These are phyloP conservation scores for Chelonus formosanus DNA, from an alignment of 2,888 invertebrate species.

Conservation along the genomic window DNA sequence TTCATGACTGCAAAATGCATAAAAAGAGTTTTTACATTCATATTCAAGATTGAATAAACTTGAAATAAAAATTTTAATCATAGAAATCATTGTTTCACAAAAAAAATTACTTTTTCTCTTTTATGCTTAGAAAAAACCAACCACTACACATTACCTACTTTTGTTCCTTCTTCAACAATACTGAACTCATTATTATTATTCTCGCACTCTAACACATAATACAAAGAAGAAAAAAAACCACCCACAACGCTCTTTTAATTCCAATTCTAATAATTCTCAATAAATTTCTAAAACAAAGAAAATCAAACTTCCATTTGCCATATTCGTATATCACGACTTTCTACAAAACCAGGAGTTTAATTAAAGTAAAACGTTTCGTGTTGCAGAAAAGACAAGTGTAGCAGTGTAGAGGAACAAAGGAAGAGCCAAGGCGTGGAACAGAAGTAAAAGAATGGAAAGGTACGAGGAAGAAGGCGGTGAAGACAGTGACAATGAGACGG, in stretches of 20 bases:
- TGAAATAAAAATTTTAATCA: constrained; percentile 14
- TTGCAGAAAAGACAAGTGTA: constrained; percentile 18
- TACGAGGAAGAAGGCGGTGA: constrained; percentile 67
- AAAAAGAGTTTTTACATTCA: too few relatives aligned
- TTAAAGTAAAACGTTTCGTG: constrained; percentile 14
- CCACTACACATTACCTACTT: too few relatives aligned
- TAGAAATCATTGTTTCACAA: background rate
- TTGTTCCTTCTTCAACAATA: too few relatives aligned
- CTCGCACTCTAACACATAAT: background rate
- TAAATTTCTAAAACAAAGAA: background rate
- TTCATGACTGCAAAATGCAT: too few relatives aligned
- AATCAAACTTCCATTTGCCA: too few relatives aligned
- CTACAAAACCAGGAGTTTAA: background rate
- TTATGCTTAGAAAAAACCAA: too few relatives aligned
- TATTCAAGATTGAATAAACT: background rate
- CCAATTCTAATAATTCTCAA: too few relatives aligned
- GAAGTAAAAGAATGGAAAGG: constrained; percentile 54
- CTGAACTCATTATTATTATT: too few relatives aligned
- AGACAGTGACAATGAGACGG: constrained; percentile 74
- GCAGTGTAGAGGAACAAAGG: background rate
- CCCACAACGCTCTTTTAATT: too few relatives aligned
- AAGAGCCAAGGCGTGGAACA: constrained; percentile 16
- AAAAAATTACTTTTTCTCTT: background rate
- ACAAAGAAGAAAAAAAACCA: too few relatives aligned
- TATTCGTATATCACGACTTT: too few relatives aligned